Evolutionary conservation across 1,140 invertebrate genomes (phyloP).

Genomic region (Drosophila repletoides): DNA sequence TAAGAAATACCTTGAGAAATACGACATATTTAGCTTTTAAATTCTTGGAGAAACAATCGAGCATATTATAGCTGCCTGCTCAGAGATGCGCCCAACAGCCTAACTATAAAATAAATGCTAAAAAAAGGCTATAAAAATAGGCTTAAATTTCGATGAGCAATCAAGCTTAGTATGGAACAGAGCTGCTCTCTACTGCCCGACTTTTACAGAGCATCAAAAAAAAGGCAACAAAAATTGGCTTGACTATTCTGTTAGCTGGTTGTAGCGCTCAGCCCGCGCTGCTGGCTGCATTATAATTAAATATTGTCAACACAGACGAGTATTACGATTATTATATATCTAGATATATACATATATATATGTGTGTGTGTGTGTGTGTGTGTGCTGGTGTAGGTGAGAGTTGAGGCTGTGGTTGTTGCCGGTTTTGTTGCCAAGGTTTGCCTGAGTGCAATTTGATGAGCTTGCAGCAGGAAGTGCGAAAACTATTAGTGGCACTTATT

Average conservation of each 20-base stretch:
- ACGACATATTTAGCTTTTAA: no score
- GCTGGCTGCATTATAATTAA: conserved; percentile 61
- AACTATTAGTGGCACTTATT: conserved; percentile 81
- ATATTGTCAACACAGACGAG: conserved; percentile 66
- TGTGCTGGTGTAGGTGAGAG: conserved; percentile 8
- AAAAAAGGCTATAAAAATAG: no score
- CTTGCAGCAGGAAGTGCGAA: conserved; percentile 73
- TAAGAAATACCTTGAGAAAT: no score
- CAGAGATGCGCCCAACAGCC: no score
- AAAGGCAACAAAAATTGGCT: conserved; percentile 1
- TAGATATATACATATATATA: no score
- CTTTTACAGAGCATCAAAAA: not conserved
- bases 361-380: no score
- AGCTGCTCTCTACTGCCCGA: not conserved
- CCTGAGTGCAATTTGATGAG: conserved; percentile 57
- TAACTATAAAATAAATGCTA: no score
- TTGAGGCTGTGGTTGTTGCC: conserved; percentile 8
- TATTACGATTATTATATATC: no score
- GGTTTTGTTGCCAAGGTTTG: conserved; percentile 27
- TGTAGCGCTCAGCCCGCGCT: conserved; percentile 23
- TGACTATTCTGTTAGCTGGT: conserved; percentile 44
- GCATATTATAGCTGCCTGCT: no score
- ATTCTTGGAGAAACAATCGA: no score
- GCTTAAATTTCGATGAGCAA: no score
- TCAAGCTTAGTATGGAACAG: no score